These are phyloP conservation scores for Dolichotis patagonum DNA, from an alignment of 2,113 vertebrate species.

Conservation along the genomic window DNA sequence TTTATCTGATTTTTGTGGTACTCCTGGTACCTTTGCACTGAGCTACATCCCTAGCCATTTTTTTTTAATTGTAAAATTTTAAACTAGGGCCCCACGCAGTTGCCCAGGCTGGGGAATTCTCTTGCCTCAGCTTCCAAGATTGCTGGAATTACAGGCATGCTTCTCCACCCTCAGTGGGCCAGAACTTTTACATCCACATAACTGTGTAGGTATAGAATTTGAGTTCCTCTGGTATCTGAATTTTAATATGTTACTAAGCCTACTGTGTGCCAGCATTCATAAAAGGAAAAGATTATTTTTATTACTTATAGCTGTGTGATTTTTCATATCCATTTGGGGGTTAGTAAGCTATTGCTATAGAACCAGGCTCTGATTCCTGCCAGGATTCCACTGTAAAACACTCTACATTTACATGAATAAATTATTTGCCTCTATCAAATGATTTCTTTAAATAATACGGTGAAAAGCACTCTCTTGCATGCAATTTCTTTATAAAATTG, in stretches of 20 bases:
- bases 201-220: neutral
- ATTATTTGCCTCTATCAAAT: neutral
- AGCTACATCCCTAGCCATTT: neutral
- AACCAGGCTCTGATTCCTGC: neutral
- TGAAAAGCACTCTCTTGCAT: neutral
- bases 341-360: neutral
- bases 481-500: neutral
- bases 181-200: conserved; percentile 7
- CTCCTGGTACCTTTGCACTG: neutral
- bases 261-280: neutral
- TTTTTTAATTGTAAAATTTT: neutral
- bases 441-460: neutral
- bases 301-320: neutral
- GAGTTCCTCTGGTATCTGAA: neutral
- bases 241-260: neutral
- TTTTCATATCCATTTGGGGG: neutral
- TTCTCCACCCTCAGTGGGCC: neutral
- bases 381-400: neutral
- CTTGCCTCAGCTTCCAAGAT: neutral
- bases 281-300: neutral
- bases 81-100: neutral
- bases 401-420: neutral
- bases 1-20: neutral
- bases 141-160: neutral
- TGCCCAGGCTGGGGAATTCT: neutral